Evolutionary conservation across 2,888 invertebrate genomes (phyloP), one percentile per base, ranked within the genome.

Genomic region (Amorpha juglandis): DNA sequence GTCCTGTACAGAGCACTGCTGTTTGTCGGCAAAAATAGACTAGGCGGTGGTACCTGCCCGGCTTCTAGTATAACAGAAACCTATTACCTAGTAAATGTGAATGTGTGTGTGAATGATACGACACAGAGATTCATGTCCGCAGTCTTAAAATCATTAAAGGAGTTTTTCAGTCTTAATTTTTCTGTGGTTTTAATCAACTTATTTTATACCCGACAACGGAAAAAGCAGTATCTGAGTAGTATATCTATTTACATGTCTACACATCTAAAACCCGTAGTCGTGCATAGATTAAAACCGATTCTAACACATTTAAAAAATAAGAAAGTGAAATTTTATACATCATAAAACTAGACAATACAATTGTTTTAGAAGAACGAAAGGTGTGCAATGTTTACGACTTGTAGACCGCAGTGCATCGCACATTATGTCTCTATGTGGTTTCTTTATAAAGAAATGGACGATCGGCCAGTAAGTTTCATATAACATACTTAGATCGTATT

Each of bases 291-390:
- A 11, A n/a, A 16, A 19, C 42, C 12, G 19, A 19, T 42, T 42
- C 19, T 42, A n/a, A 58, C 11, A 38, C 19, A 58, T 65, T 64
- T 64, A 38, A 35, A 6, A 12, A 55, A 19, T 7, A 14, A 19
- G 48, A 55, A 65, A 86, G 82, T 82, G 79, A 87, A 83, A 83
- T 78, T 84, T 78, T 67, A 82, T 78, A 77, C 74, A 70, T 71
- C 80, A 82, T 85, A 85, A 87, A 86, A 77, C 81, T 85, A 87
- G 86, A 86, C 84, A 87, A 88, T 83, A 78, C 79, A 80, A 79
- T 82, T 71, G 75, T 82, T 82, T 75, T 73, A 79, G 72, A 75
- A 70, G 69, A 77, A 78, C 77, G 80, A 86, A 88, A 88, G 86
- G 86, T 89, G 87, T 76, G 71, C 66, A 74, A 70, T 71, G 72